Conservation (phyloP, 2,113 vertebrate genomes). For the Pantherophis guttatus region DNA sequence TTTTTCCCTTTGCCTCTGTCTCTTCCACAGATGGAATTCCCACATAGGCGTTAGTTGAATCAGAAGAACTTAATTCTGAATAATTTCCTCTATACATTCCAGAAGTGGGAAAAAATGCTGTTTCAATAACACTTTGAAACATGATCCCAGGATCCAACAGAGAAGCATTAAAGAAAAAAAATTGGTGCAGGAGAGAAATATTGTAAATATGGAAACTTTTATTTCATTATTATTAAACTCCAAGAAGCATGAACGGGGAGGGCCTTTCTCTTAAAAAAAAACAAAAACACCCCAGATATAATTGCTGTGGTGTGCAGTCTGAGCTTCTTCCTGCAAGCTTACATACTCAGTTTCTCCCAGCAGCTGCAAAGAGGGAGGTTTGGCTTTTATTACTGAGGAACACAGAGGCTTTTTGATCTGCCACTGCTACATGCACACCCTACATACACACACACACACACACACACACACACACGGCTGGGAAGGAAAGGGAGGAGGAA, state of each 20-base stretch:
- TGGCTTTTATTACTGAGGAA: background rate
- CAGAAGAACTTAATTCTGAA: background rate
- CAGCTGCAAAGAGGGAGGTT: conserved; percentile 1
- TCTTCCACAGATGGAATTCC: background rate
- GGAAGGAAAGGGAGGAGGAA: background rate
- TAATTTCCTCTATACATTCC: background rate
- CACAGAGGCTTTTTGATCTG: conserved; percentile 17
- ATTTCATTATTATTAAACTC: background rate
- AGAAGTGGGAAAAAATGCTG: background rate
- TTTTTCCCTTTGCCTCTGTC: background rate
- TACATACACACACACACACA: background rate
- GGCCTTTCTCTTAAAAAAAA: background rate
- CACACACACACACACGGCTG: background rate
- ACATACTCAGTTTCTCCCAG: conserved; percentile 3
- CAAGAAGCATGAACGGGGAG: background rate
- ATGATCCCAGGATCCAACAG: background rate
- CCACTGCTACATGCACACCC: background rate
- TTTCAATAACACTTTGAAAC: background rate
- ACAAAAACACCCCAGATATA: background rate
- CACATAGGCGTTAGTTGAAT: background rate
- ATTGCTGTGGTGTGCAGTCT: background rate
- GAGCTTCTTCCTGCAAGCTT: background rate
- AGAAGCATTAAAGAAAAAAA: background rate
- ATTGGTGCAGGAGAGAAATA: background rate
- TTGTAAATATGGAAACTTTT: background rate